A percentile compares a stretch with the other conserved stretches of the same genome.
Evolutionary conservation across 2,797 vertebrate species (phyloP).

Genomic region (Pampus argenteus): DNA sequence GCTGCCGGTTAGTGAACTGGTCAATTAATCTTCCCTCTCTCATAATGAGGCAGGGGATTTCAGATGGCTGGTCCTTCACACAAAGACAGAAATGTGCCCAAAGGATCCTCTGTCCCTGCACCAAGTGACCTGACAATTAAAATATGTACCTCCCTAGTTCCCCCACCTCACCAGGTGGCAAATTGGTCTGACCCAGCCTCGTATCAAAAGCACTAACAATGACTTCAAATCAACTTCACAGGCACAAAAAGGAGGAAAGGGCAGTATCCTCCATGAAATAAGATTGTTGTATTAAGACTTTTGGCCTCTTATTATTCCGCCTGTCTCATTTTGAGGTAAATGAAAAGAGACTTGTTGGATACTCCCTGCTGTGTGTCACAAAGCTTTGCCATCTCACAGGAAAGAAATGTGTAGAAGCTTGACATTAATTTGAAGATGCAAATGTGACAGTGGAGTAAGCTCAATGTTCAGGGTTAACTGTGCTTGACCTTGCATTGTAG

Average conservation of each 20-base stretch:
- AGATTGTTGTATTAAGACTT: slow-evolving; percentile 82
- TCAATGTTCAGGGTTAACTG: slow-evolving; percentile 76
- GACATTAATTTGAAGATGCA: slow-evolving; percentile 75
- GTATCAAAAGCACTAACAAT: slow-evolving; percentile 86
- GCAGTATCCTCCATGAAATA: slow-evolving; percentile 83
- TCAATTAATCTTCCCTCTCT: slow-evolving; percentile 97
- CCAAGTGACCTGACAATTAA: slow-evolving; percentile 88
- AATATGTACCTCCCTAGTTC: slow-evolving; percentile 79
- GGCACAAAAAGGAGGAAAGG: slow-evolving; percentile 67
- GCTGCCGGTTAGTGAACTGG: slow-evolving; percentile 94
- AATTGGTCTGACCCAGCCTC: slow-evolving; percentile 88
- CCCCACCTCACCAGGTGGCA: slow-evolving; percentile 87
- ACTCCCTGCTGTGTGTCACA: slow-evolving; percentile 88
- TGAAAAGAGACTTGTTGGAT: slow-evolving; percentile 80
- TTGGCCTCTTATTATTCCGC: slow-evolving; percentile 68
- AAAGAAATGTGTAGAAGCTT: slow-evolving; percentile 57
- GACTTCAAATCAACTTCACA: slow-evolving; percentile 85
- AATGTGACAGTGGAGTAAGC: slow-evolving; percentile 68
- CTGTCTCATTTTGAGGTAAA: slow-evolving; percentile 79
- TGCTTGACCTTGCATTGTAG: slow-evolving; percentile 68
- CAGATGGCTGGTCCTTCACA: slow-evolving; percentile 89
- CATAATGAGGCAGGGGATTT: slow-evolving; percentile 98
- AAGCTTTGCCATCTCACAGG: slow-evolving; percentile 84
- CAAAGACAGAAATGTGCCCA: slow-evolving; percentile 91
- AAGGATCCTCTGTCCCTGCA: slow-evolving; percentile 84